Evolutionary conservation across 2,113 vertebrate species (phyloP), one percentile per base, ranked within the genome.

Genomic region (Rafetus swinhoei): DNA sequence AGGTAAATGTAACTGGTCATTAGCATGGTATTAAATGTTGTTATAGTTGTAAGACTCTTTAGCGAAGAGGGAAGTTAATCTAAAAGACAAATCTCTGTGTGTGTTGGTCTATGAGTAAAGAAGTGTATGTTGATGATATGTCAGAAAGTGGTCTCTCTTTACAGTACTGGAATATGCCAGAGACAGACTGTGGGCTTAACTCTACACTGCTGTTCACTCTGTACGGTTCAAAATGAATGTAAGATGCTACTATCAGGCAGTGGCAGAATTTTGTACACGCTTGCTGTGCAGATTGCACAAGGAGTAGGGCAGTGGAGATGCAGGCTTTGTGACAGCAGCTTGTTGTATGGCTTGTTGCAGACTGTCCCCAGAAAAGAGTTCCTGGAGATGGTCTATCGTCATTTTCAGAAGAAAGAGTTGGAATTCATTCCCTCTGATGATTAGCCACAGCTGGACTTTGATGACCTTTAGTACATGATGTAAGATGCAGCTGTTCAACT

Each of bases 11-110:
- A 82, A 2, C 4, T 81, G 4, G 16, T 59, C 82, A 59, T 84
- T 91, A 93, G 25, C 82, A 79, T 89, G 85, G 3, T 39, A 88
- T 82, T 94, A 86, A 84, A 96, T 62, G 13, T 29, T 62, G 6
- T 27, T 15, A 62, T 32, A 15, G 60, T 62, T 62, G 27, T 62
- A 32, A 29, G 27, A 29, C 60, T 62, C 27, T 62, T 15, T 62
- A 29, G 12, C 14, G 29, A 13, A 62, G 27, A 13, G 13, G 5
- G 18, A 72, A 72, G 35, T 72, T 72, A 35, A 85, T 60, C 3
- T 91, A 85, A 85, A 92, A 86, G 3, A 27, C 74, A 2, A 2
- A 65, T 21, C 2, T 88, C 3, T 93, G 85, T 27, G 27, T 81
- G 86, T 7, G 50, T 5, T 52, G 9, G 3, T 39, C 1, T 5